These are phyloP conservation scores for Hippocampus kuda DNA, from an alignment of 2,797 vertebrate species.

Conservation along the genomic window DNA sequence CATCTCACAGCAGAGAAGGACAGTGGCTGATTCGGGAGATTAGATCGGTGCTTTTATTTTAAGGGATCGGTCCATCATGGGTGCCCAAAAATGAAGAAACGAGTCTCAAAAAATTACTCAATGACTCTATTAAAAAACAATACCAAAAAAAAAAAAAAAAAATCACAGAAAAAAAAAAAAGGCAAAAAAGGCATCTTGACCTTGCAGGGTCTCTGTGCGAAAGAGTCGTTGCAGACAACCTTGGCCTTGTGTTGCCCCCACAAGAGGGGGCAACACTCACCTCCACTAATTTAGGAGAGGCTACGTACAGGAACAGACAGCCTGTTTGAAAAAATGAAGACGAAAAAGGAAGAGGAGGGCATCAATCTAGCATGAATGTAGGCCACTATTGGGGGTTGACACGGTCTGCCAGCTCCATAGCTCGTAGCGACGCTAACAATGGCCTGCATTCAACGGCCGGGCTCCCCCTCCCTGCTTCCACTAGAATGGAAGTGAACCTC, in stretches of 20 bases:
- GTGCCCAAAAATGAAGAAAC: too few species aligned
- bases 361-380: conserved; percentile 47
- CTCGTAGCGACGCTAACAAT: conserved; percentile 56
- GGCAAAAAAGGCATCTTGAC: too few species aligned
- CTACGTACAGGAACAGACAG: conserved; percentile 1
- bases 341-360: conserved; percentile 46
- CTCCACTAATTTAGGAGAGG: conserved; percentile 4
- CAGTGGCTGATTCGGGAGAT: too few species aligned
- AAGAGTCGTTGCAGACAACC: background rate
- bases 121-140: too few species aligned
- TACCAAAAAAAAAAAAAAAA: too few species aligned
- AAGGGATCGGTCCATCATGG: too few species aligned
- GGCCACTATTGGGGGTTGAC: conserved; percentile 54
- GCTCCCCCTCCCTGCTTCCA: conserved; percentile 37
- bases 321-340: conserved; percentile 11
- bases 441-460: conserved; percentile 52
- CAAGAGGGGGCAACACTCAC: background rate
- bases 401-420: conserved; percentile 61
- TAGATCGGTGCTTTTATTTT: too few species aligned
- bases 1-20: too few species aligned
- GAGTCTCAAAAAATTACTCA: too few species aligned
- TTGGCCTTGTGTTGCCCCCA: background rate
- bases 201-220: too few species aligned
- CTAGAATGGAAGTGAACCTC: conserved; percentile 27
- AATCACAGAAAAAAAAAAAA: too few species aligned